Base-by-base conservation (phyloP, 1,140 invertebrate species). In the Platyscapa corneri region DNA sequence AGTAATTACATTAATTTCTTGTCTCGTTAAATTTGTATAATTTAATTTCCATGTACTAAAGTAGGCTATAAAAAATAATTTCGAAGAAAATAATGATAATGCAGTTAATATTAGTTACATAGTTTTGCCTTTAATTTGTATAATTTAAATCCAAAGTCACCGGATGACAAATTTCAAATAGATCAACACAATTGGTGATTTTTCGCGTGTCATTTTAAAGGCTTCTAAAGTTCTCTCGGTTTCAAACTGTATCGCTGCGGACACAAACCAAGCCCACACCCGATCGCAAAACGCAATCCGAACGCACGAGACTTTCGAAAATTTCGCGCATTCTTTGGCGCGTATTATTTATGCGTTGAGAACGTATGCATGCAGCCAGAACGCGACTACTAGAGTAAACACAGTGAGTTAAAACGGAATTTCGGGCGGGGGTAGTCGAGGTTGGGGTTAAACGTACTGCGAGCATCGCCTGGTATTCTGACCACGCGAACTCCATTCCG, bases 391-490 rank as follows among this genome's bases (percentile, higher is more conserved):
- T n/a, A n/a, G 27, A 42, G 46, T 70, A 84, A 60, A 42, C 67
- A 78, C 60, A 78, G 64, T 53, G 60, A 53, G 56, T 84, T 64
- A 74, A 67, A 75, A 49, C 34, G 46, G 65, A 46, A 79, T 84
- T 79, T 65, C 76, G 49, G 72, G n/a, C 6, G 12, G 5, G 42
- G 12, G 42, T n/a, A n/a, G 42, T 7, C 42, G 12, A 46, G 80
- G 39, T 37, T 12, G 70, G 23, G 67, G 20, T 32, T 14, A 34
- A 30, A 27, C 64, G 30, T 75, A 84, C 49, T 70, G 46, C 64
- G 42, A 56, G 46, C 60, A 84, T 84, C 30, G 60, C 27, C 56
- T 30, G 60, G 82, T 72, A 79, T 60, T 60, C 76, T 23, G 23
- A 64, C 34, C 5, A 18, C 65, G 32, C 20, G 2, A 14, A 10